Evolutionary conservation across 2,113 vertebrate species (phyloP).

Genomic region (Psettodes erumei): DNA sequence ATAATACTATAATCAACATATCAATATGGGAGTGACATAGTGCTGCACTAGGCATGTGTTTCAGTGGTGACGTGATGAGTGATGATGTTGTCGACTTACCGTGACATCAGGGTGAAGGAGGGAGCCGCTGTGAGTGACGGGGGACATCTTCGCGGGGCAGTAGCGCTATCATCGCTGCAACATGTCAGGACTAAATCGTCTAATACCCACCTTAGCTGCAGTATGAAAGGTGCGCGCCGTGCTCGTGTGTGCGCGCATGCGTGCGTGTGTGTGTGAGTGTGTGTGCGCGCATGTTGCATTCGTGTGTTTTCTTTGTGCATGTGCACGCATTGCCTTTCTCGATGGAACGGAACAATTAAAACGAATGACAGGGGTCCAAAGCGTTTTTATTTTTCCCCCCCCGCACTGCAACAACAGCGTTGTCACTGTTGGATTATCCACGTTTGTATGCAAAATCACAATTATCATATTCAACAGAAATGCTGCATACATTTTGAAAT

Average conservation of each 20-base stretch:
- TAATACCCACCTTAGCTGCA: conserved; percentile 74
- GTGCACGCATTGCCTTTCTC: conserved; percentile 83
- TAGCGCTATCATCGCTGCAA: conserved; percentile 58
- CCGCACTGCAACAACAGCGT: conserved; percentile 51
- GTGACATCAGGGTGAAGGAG: conserved; percentile 68
- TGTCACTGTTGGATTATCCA: conserved; percentile 60
- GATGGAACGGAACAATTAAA: conserved; percentile 55
- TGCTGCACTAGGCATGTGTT: conserved; percentile 76
- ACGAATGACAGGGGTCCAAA: conserved; percentile 59
- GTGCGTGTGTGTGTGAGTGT: conserved; percentile 47
- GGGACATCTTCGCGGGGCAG: conserved; percentile 52
- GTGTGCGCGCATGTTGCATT: conserved; percentile 72
- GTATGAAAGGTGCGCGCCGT: conserved; percentile 66
- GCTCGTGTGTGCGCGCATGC: conserved; percentile 34
- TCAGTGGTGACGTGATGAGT: conserved; percentile 76
- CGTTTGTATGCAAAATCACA: conserved; percentile 74
- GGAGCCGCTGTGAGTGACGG: conserved; percentile 60
- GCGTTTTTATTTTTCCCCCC: conserved; percentile 55
- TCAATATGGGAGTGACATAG: conserved; percentile 78
- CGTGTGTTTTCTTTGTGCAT: conserved; percentile 80
- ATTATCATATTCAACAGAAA: conserved; percentile 61
- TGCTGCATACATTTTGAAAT: conserved; percentile 70
- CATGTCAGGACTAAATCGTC: conserved; percentile 69
- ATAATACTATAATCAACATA: conserved; percentile 81
- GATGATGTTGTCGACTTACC: conserved; percentile 72